These are phyloP conservation scores for Fundulus diaphanus DNA, from an alignment of 2,797 vertebrate genomes.

Conservation along the genomic window DNA sequence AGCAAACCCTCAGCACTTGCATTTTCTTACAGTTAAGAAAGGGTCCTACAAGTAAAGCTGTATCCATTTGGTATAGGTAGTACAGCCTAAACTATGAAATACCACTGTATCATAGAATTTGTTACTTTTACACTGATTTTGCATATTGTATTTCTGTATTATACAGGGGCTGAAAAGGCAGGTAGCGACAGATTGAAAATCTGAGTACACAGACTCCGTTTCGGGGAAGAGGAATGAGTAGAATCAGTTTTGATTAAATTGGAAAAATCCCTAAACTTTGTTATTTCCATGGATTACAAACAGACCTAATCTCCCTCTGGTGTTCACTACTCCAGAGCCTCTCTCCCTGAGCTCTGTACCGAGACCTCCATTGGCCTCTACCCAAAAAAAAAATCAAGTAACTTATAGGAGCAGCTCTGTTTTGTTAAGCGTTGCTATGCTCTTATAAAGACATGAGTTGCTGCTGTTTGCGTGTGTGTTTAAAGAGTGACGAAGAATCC, in stretches of 20 bases:
- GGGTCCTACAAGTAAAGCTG: neutral
- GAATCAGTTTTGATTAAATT: slow-evolving; percentile 71
- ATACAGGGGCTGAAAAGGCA: slow-evolving; percentile 12
- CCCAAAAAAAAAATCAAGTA: slow-evolving; percentile 29
- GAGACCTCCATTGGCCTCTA: slow-evolving; percentile 30
- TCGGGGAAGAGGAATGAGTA: slow-evolving; percentile 58
- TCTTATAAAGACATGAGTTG: slow-evolving; percentile 31
- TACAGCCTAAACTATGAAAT: neutral
- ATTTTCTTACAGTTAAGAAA: neutral
- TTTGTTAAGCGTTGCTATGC: slow-evolving; percentile 18
- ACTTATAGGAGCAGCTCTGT: slow-evolving; percentile 17
- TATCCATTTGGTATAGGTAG: neutral
- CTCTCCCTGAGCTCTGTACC: slow-evolving; percentile 24
- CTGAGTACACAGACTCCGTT: slow-evolving; percentile 41
- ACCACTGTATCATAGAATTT: neutral
- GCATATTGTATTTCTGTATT: slow-evolving; percentile 4
- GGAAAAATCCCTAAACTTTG: slow-evolving; percentile 49
- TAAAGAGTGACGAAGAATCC: slow-evolving; percentile 68
- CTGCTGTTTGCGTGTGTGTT: slow-evolving; percentile 14
- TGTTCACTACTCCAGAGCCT: slow-evolving; percentile 33
- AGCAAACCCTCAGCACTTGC: neutral
- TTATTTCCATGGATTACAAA: slow-evolving; percentile 65
- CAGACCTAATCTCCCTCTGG: slow-evolving; percentile 61
- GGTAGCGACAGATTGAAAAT: slow-evolving; percentile 45
- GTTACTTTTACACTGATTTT: neutral